Evolutionary conservation across 2,888 invertebrate genomes (phyloP), one percentile per base, ranked within the genome.

Genomic region (Tetrapedia diversipes): DNA sequence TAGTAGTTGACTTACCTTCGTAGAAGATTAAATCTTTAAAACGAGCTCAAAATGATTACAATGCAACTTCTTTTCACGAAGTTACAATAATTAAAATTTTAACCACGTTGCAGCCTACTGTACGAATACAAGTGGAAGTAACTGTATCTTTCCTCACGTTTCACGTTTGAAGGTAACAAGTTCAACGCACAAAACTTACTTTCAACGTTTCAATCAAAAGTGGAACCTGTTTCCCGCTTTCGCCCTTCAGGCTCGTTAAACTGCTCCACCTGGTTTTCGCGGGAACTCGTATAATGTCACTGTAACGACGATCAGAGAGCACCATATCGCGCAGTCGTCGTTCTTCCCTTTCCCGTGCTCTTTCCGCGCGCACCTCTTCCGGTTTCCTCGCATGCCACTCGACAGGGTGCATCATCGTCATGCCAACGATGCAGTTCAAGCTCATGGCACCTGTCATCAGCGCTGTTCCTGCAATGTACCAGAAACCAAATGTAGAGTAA

Each of bases 341-440:
- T 81, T 77, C 85, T 71, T 79, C 87, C 68, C 41, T 84, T 34
- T 72, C 54, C 16, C 71, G 83, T 37, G 56, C 72, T 70, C 69
- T 84, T 75, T 83, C 86, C 22, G 73, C 88, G 49, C 75, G 83
- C 34, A 84, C 85, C 54, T 83, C 83, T 57, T 80, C 77, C 57
- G 80, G 68, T 22, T 82, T 83, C 6, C 64, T 86, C 14, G 76
- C 57, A 59, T 96, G 95, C 95, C 95, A 95, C 88, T 95, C 94
- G 0, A 95, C 95, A 84, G 96, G 96, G 84, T 96, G 95, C 94
- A 96, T 94, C 47, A 95, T 92, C 53, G 94, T 86, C 94, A 95
- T 95, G 0, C 95, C 96, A 37, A 95, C 93, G 27, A 96, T 91
- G 22, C 94, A 92, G 87, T 96, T 94, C 16, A 95, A 90, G 86